Conservation (phyloP, 2,888 invertebrate species). For the Drosophila peninsularis region DNA sequence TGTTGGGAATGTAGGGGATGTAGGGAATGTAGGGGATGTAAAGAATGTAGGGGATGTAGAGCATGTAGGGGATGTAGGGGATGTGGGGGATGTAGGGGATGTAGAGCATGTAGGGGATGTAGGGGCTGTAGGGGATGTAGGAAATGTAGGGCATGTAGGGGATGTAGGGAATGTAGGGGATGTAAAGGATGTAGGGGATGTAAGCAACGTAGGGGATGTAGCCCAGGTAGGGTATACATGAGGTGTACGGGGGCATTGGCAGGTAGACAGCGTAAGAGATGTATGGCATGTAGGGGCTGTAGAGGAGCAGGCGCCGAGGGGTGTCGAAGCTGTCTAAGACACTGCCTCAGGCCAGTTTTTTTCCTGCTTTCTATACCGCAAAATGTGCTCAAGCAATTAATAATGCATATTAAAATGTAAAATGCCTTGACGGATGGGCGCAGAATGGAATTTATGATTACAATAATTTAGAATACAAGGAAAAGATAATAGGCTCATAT, state of each 20-base stretch:
- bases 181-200: too few species aligned
- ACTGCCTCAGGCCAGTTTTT: constrained; percentile 35
- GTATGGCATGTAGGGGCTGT: too few species aligned
- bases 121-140: too few species aligned
- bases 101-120: too few species aligned
- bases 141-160: background rate
- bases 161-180: background rate
- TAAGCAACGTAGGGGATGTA: background rate
- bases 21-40: too few species aligned
- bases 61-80: too few species aligned
- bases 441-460: background rate
- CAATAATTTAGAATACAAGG: constrained; percentile 1
- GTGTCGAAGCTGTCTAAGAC: background rate
- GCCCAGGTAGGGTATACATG: background rate
- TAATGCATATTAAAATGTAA: constrained; percentile 71
- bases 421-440: constrained; percentile 31
- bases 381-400: constrained; percentile 67
- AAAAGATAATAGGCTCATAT: constrained; percentile 1
- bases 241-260: background rate
- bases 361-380: constrained; percentile 3
- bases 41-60: too few species aligned
- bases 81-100: too few species aligned
- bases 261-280: too few species aligned
- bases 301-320: background rate
- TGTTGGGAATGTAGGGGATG: too few species aligned